Base-by-base conservation (phyloP, 1,140 invertebrate species). In the Zeugodacus cucurbitae region DNA sequence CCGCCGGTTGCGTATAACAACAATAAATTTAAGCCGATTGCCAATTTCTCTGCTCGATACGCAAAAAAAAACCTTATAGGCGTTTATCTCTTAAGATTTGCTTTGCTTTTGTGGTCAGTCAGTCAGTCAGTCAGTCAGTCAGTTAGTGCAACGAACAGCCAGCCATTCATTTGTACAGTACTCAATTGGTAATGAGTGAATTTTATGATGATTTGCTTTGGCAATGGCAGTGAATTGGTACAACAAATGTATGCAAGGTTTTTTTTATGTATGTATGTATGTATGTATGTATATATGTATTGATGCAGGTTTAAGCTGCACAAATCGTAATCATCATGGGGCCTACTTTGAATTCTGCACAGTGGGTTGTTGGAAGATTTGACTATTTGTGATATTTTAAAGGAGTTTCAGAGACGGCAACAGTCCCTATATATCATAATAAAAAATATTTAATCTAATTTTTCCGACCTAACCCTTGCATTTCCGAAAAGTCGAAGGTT, bases 21-120 rank as follows among this genome's bases (percentile, higher is more conserved):
- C 74, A 48, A 82, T 82, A 82, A 82, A 48, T 82, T 82, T 82
- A 82, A 82, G 41, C 74, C 74, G 74, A 54, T 82, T 82, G 41
- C 74, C 74, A 41, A 54, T 82, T 82, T 48, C 74, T 44, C n/a
- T 48, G 37, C 8, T 2, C 41, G 48, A 48, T 26, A 48, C 22
- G 74, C 34, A 11, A 78, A 70, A 70, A 70, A 70, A 82, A 48
- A 82, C 41, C 11, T 34, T 26, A 34, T 14, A 48, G 2, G 2
- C n/a, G 74, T 82, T 82, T 82, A 82, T 82, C 74, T 82, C 10
- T 26, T 48, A 82, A 82, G 44, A 82, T 82, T 82, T 82, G 10
- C 26, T 82, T 54, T 82, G 74, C 74, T 54, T 54, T 54, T 82
- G 74, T 37, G 41, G 74, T 82, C 74, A 82, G 74, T 26, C 41